Evolutionary conservation across 2,888 invertebrate genomes (phyloP).

Genomic region (Mechanitis mazaeus): DNA sequence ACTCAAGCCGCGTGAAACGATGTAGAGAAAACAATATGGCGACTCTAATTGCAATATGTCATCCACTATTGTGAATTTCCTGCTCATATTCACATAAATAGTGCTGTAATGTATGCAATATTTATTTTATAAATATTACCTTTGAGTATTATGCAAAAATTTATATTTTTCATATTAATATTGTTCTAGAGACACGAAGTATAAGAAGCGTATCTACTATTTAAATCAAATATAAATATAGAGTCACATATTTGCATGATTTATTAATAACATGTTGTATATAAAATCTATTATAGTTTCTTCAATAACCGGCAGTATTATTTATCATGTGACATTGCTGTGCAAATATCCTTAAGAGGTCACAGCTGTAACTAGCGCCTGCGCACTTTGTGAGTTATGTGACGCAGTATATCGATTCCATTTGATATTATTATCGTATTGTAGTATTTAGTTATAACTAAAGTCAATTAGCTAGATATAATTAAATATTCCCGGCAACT

Average conservation of each 20-base stretch:
- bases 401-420: not conserved
- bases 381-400: not conserved
- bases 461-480: no score
- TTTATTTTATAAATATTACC: not conserved
- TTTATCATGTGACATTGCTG: slow-evolving; percentile 2
- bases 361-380: not conserved
- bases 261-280: not conserved
- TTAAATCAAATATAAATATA: no score
- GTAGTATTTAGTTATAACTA: no score
- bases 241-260: not conserved
- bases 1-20: slow-evolving; percentile 3
- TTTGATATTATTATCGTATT: no score
- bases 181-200: no score
- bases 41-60: slow-evolving; percentile 1
- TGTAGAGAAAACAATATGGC: slow-evolving; percentile 5
- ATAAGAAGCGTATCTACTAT: not conserved
- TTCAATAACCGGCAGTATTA: not conserved
- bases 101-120: slow-evolving; percentile 2
- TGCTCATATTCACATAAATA: slow-evolving; percentile 10
- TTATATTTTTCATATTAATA: no score
- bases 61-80: slow-evolving; percentile 5
- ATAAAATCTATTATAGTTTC: not conserved
- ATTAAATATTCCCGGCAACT: no score
- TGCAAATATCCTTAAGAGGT: slow-evolving; percentile 2
- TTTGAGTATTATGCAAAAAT: no score